Percentiles rank a stretch among this genome's conserved stretches.
Conservation (phyloP, 2,113 vertebrate genomes). For the Aramus guarauna region DNA sequence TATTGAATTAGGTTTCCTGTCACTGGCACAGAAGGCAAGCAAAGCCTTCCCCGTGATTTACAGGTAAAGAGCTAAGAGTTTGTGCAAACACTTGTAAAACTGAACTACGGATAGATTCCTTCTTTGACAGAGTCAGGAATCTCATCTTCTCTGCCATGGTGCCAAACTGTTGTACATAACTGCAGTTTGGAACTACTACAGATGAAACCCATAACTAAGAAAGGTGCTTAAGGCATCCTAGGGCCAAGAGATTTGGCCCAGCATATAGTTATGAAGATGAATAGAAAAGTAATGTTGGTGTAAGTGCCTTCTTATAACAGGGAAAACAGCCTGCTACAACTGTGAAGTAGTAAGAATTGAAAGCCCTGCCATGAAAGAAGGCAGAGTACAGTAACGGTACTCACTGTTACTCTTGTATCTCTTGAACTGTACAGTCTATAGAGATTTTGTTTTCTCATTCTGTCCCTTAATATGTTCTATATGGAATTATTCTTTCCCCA, state of each 20-base stretch:
- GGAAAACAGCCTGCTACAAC: background rate
- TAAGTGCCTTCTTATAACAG: background rate
- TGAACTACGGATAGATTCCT: background rate
- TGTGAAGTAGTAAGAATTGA: background rate
- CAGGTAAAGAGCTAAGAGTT: background rate
- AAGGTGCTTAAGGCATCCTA: background rate
- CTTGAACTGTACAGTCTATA: background rate
- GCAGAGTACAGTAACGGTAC: background rate
- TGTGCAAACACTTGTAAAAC: background rate
- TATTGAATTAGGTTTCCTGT: background rate
- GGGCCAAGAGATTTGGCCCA: background rate
- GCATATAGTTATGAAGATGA: rapidly evolving
- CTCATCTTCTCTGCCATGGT: background rate
- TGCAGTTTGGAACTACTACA: background rate
- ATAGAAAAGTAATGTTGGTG: background rate
- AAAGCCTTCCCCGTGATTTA: background rate
- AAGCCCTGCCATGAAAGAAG: background rate
- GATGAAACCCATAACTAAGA: background rate
- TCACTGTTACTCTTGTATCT: background rate
- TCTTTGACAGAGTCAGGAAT: background rate
- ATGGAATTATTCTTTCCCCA: background rate
- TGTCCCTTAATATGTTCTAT: background rate
- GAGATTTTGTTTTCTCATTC: background rate
- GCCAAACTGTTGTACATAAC: background rate
- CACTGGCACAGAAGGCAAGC: background rate